phyloP scores from a whole-genome alignment of 23 tunicate genomes.

The Halocynthia aurantium region DNA sequence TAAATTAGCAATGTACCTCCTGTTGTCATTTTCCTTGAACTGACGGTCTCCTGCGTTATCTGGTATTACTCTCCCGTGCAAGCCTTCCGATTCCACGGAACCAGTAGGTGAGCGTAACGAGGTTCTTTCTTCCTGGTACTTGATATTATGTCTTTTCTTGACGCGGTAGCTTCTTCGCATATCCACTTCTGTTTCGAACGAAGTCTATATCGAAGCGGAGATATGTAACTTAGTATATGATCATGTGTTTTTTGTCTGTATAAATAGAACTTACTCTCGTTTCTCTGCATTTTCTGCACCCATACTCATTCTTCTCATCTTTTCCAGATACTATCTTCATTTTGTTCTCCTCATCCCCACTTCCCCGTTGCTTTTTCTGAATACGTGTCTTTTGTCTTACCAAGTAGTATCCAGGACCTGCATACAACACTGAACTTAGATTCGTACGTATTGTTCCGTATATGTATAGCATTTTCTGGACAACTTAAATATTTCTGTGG shows the following conservation, averaged over 20 bases:
- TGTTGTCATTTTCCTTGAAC: too few relatives aligned
- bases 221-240: too few relatives aligned
- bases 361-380: background rate
- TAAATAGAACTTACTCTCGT: too few relatives aligned
- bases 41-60: too few relatives aligned
- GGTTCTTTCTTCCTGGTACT: background rate
- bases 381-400: slow-evolving; percentile 1
- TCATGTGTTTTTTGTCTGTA: too few relatives aligned
- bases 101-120: background rate
- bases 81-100: background rate
- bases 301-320: too few relatives aligned
- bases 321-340: too few relatives aligned
- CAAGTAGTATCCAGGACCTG: slow-evolving; percentile 6
- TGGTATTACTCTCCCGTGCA: slow-evolving; percentile 1
- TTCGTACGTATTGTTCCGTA: background rate
- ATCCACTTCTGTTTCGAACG: background rate
- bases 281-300: too few relatives aligned
- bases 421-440: background rate
- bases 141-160: background rate
- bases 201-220: background rate
- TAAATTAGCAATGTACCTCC: too few relatives aligned
- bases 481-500: background rate
- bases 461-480: background rate
- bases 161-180: slow-evolving; percentile 1
- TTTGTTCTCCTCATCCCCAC: background rate